Evolutionary conservation across 2,888 invertebrate species (phyloP).

Genomic region (Chrysolina oricalcia): DNA sequence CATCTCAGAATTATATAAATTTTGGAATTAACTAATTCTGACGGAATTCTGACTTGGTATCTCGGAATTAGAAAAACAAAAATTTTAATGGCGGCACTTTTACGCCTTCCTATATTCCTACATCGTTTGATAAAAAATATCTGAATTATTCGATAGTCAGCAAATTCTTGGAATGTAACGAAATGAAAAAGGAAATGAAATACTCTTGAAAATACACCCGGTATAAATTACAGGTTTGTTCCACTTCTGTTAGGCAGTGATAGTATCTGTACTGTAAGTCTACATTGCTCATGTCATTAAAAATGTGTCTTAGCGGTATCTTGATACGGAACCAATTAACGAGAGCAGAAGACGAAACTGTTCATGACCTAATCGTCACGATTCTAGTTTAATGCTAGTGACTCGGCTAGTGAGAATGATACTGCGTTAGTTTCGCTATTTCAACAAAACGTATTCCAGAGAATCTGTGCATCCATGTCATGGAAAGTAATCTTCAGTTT

Average conservation of each 20-base stretch:
- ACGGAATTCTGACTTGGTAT: too few relatives aligned
- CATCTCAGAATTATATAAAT: too few relatives aligned
- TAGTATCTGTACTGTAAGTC: neutral
- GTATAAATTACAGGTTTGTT: neutral
- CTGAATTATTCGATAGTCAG: too few relatives aligned
- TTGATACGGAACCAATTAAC: slow-evolving; percentile 47
- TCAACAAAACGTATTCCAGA: neutral
- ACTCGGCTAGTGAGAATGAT: neutral
- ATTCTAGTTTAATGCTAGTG: neutral
- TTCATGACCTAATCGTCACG: slow-evolving; percentile 30
- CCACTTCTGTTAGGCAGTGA: slow-evolving; percentile 10
- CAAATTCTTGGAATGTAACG: too few relatives aligned
- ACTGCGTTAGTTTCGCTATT: neutral
- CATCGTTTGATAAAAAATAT: too few relatives aligned
- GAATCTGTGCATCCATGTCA: too few relatives aligned
- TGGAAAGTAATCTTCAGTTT: too few relatives aligned
- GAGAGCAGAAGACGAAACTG: slow-evolving; percentile 34
- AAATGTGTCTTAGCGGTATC: slow-evolving; percentile 45
- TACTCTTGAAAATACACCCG: neutral
- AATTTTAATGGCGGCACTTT: too few relatives aligned
- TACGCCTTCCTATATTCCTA: too few relatives aligned
- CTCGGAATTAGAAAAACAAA: too few relatives aligned
- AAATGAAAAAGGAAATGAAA: neutral
- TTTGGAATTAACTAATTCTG: too few relatives aligned
- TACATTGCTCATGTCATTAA: slow-evolving; percentile 28